These are phyloP conservation scores for Tetragonisca angustula DNA, from an alignment of 2,888 invertebrate species.

Conservation along the genomic window DNA sequence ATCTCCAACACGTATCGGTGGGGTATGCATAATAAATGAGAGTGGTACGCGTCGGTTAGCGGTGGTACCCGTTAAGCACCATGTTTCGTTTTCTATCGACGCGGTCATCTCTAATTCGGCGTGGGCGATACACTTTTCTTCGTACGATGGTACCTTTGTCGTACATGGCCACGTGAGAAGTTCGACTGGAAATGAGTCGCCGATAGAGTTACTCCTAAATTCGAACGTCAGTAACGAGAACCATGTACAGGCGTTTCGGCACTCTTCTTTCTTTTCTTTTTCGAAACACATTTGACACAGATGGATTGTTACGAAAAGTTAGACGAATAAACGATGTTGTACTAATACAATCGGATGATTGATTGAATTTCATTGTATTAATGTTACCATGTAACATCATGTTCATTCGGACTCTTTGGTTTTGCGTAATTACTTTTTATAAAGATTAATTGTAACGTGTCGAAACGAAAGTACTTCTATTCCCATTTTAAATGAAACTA, in stretches of 20 bases:
- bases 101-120: conserved; percentile 76
- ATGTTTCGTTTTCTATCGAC: conserved; percentile 73
- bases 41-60: conserved; percentile 65
- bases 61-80: conserved; percentile 71
- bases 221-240: conserved; percentile 27
- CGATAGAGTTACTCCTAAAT: conserved; percentile 29
- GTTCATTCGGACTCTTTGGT: too few relatives aligned
- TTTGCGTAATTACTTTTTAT: too few relatives aligned
- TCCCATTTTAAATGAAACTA: too few relatives aligned
- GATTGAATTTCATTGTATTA: too few relatives aligned
- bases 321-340: too few relatives aligned
- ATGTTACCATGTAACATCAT: too few relatives aligned
- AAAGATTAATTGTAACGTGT: too few relatives aligned
- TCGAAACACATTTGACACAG: neutral
- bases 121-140: conserved; percentile 67
- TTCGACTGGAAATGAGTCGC: conserved; percentile 11
- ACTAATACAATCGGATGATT: too few relatives aligned
- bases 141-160: conserved; percentile 59
- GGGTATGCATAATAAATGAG: conserved; percentile 81
- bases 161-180: conserved; percentile 45
- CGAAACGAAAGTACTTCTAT: too few relatives aligned
- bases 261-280: neutral
- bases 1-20: conserved; percentile 78
- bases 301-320: too few relatives aligned
- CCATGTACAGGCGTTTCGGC: conserved; percentile 3